Evolutionary conservation across 2,888 invertebrate genomes (phyloP).

Genomic region (Andrena minutula): DNA sequence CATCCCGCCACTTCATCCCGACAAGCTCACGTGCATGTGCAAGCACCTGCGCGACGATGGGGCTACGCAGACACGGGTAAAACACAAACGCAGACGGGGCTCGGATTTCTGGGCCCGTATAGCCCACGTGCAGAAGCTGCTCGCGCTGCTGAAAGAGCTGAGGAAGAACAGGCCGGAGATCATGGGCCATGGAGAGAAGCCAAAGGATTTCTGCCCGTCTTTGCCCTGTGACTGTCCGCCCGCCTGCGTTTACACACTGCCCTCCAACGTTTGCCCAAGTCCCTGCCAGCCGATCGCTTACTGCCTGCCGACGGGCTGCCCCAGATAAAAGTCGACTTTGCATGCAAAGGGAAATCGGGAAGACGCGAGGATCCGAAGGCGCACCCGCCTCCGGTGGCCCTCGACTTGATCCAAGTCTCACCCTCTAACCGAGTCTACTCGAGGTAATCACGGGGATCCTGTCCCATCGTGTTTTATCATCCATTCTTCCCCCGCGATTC

Average conservation of each 20-base stretch:
- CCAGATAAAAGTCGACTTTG: slow-evolving; percentile 29
- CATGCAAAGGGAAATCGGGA: slow-evolving; percentile 39
- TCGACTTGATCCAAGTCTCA: neutral
- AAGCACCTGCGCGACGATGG: neutral
- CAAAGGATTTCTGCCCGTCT: slow-evolving; percentile 13
- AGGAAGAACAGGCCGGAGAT: slow-evolving; percentile 34
- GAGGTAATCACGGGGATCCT: slow-evolving; percentile 48
- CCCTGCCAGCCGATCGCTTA: slow-evolving; percentile 27
- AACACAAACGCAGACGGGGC: slow-evolving; percentile 12
- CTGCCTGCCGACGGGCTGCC: slow-evolving; percentile 30
- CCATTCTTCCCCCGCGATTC: slow-evolving; percentile 50
- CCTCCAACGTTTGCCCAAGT: slow-evolving; percentile 37
- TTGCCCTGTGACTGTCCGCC: slow-evolving; percentile 19
- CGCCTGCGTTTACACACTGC: slow-evolving; percentile 19
- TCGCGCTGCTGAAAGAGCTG: slow-evolving; percentile 41
- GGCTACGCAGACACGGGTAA: slow-evolving; percentile 20
- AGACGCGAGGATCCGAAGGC: slow-evolving; percentile 4
- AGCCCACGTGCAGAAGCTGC: neutral
- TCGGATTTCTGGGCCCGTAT: neutral
- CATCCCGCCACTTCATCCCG: slow-evolving; percentile 45
- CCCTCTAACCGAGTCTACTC: neutral
- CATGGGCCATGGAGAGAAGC: slow-evolving; percentile 8
- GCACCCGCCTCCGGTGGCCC: neutral
- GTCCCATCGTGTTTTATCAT: slow-evolving; percentile 55
- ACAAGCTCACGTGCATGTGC: slow-evolving; percentile 59